Percentiles rank a stretch among this genome's conserved stretches.
phyloP scores from a whole-genome alignment of 2,113 vertebrate species.

The Podilymbus podiceps region DNA sequence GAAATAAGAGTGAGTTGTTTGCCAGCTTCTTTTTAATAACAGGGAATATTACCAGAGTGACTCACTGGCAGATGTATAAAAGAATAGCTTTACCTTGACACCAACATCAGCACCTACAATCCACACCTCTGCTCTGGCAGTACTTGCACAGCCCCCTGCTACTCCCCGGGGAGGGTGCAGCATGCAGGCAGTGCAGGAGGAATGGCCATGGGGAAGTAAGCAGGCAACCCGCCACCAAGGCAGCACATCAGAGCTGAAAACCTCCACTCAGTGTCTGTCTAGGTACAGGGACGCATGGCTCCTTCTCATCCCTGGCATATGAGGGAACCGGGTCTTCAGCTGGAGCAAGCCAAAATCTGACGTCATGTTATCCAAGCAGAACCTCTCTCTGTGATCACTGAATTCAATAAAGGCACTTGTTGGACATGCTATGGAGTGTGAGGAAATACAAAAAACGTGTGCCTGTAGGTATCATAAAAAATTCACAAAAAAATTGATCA shows the following conservation, averaged over 20 bases:
- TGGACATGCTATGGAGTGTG: background rate
- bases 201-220: fast-evolving
- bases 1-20: background rate
- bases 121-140: background rate
- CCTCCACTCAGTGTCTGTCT: background rate
- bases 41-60: background rate
- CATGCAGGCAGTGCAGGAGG: fast-evolving
- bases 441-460: background rate
- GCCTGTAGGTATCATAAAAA: background rate
- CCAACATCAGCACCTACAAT: background rate
- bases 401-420: background rate
- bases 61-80: background rate
- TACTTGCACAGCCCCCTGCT: background rate
- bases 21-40: background rate
- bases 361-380: background rate
- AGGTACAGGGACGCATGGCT: fast-evolving
- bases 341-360: background rate
- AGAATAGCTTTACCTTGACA: background rate
- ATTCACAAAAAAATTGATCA: background rate
- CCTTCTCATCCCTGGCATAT: background rate
- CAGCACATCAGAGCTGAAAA: background rate
- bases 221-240: fast-evolving
- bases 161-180: background rate
- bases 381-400: background rate
- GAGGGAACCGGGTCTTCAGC: background rate